A percentile compares a stretch with the other conserved stretches of the same genome.
Evolutionary conservation across 2,113 vertebrate species (phyloP).

Genomic region (Eretmochelys imbricata): DNA sequence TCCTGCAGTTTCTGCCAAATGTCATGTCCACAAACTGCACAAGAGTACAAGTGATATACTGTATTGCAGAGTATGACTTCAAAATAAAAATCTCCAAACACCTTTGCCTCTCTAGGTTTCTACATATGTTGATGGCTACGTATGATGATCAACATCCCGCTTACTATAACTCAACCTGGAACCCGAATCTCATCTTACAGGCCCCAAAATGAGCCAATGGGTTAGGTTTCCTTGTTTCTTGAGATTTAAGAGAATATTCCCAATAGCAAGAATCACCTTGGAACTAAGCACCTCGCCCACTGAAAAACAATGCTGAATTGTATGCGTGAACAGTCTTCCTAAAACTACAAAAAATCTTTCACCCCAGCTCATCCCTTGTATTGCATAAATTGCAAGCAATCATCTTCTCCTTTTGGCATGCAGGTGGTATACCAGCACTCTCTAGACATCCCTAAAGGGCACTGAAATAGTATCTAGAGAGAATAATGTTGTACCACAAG

Average conservation of each 20-base stretch:
- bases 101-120: neutral
- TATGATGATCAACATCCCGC: neutral
- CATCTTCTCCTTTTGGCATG: neutral
- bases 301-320: neutral
- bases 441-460: neutral
- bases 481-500: neutral
- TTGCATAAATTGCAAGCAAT: neutral
- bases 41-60: neutral
- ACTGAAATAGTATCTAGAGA: neutral
- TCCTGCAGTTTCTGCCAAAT: neutral
- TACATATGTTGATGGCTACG: neutral
- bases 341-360: neutral
- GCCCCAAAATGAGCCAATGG: neutral
- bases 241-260: neutral
- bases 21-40: neutral
- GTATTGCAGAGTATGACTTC: neutral
- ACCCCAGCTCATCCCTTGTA: neutral
- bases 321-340: neutral
- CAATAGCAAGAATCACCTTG: neutral
- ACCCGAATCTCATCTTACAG: neutral
- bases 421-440: neutral
- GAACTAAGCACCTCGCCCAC: neutral
- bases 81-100: neutral
- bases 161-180: neutral
- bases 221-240: neutral